Base-by-base conservation (phyloP, 2,113 vertebrate species). In the Malurus melanocephalus region DNA sequence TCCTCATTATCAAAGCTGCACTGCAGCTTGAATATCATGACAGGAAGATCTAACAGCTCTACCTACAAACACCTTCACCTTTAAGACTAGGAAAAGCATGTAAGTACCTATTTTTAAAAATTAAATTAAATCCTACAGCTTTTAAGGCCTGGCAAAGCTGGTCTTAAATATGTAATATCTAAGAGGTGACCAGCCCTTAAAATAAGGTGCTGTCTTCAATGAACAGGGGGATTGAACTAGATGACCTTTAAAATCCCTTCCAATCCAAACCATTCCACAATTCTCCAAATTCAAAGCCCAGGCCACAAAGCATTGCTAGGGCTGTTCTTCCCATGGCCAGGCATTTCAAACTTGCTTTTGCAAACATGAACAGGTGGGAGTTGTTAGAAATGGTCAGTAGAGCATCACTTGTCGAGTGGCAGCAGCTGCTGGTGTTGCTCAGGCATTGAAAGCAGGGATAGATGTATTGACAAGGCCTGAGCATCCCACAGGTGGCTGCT, bases 321-420 rank as follows among this genome's bases (percentile, higher is more conserved):
- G 78, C 61, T 94, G 84, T 35, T 88, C 83, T 67, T 73, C 78
- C 87, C 86, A 35, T 22, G 55, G 79, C 65, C 67, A 28, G 74
- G 74, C 80, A 77, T 80, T 92, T 87, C 80, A 72, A 86, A 81
- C 64, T 71, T 88, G 72, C 62, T 93, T 91, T 67, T 55, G 65
- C 93, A 92, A 93, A 92, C 55, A 13, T 0, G 43, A 84, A 73
- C 35, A 18, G 79, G 69, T 87, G 86, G 82, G 64, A 88, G 85
- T 57, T 95, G 87, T 93, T 89, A 94, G 92, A 87, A 93, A 83
- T 18, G 73, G 80, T 88, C 92, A 93, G 38, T 32, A 94, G 81
- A 83, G 88, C 86, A 77, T 77, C 85, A 42, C 80, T 84, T 57
- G 71, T 88, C 7, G 15, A 92, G 66, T 52, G 53, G 71, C 64